These are phyloP conservation scores for Caerostris extrusa DNA, from an alignment of 1,140 invertebrate genomes.

Conservation along the genomic window DNA sequence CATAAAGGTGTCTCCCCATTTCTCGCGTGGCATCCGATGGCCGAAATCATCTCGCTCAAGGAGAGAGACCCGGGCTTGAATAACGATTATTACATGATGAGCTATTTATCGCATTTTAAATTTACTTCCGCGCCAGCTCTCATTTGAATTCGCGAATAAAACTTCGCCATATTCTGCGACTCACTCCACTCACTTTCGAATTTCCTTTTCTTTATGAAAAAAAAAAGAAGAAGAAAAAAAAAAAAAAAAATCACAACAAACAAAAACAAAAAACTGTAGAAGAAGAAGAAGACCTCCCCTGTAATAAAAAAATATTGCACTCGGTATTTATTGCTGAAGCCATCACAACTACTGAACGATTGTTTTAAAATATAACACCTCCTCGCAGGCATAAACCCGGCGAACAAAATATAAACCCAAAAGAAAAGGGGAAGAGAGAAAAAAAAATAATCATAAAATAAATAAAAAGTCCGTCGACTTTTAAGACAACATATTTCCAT, in stretches of 20 bases:
- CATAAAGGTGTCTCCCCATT: too few relatives aligned
- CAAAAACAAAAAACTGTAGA: conserved; percentile 12
- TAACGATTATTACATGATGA: conserved; percentile 75
- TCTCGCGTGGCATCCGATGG: too few relatives aligned
- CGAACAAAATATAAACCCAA: conserved; percentile 16
- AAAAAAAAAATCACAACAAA: background rate
- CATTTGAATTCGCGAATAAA: conserved; percentile 76
- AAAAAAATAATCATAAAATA: background rate
- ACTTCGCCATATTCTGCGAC: conserved; percentile 13
- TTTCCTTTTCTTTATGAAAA: background rate
- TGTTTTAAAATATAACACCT: conserved; percentile 77
- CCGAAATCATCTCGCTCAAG: background rate
- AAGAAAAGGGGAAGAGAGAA: background rate
- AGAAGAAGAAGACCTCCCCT: background rate
- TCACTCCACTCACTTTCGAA: background rate
- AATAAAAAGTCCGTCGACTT: conserved; percentile 30
- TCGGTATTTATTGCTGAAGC: conserved; percentile 59
- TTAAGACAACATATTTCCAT: conserved; percentile 77
- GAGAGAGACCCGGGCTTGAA: conserved; percentile 25
- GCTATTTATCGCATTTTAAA: conserved; percentile 75
- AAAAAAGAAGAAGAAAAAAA: background rate
- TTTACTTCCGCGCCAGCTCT: conserved; percentile 60
- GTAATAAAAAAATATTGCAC: conserved; percentile 76
- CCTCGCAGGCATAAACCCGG: conserved; percentile 26
- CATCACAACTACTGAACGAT: conserved; percentile 73